Percentiles rank a stretch among this genome's conserved stretches.
Evolutionary conservation across 2,797 vertebrate genomes (phyloP).

Genomic region (Chrosomus eos): DNA sequence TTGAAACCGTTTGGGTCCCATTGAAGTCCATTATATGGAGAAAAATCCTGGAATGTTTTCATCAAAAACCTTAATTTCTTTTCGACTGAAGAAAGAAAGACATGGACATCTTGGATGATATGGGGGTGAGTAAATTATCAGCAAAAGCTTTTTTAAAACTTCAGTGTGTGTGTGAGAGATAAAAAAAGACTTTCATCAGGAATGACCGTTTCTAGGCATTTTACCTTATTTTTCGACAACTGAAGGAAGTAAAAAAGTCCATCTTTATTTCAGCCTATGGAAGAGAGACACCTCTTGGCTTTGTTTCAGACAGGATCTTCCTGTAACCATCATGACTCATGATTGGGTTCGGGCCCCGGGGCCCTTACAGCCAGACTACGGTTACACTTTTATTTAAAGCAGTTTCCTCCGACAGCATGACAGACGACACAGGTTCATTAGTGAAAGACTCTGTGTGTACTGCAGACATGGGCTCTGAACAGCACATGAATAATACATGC

Average conservation of each 20-base stretch:
- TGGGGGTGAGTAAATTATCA: no score
- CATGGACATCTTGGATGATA: no score
- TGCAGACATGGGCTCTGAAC: conserved; percentile 29
- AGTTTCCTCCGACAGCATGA: conserved; percentile 47
- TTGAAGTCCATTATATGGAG: no score
- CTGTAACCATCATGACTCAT: conserved; percentile 39
- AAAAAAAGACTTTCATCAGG: no score
- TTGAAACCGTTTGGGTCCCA: no score
- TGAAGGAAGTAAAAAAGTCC: not conserved
- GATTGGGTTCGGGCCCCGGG: conserved; percentile 28
- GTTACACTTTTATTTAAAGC: conserved; percentile 56
- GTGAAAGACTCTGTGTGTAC: conserved; percentile 37
- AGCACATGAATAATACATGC: conserved; percentile 48
- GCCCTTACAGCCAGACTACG: conserved; percentile 40
- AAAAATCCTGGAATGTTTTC: no score
- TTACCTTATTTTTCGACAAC: not conserved
- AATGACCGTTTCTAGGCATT: no score
- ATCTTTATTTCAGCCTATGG: not conserved
- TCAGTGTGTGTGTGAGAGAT: no score
- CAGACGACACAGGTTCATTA: conserved; percentile 44
- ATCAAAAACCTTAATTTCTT: no score
- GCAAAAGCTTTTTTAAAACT: no score
- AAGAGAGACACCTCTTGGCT: not conserved
- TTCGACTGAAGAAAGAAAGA: no score
- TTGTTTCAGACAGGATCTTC: conserved; percentile 2